These are phyloP conservation scores for Fissipunctia ypsillon DNA, from an alignment of 2,888 invertebrate species.

Conservation along the genomic window DNA sequence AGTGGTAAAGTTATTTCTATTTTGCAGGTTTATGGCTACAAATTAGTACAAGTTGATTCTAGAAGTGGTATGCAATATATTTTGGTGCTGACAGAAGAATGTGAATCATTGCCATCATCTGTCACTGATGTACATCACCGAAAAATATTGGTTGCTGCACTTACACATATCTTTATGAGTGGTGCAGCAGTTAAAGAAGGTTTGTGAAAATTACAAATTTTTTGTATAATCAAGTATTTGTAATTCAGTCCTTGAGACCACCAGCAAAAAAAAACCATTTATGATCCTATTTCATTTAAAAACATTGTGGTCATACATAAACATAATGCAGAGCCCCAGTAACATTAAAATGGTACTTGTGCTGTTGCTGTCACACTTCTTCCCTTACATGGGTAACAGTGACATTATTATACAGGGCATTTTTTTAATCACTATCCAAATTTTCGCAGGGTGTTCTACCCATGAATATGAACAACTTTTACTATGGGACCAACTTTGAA, in stretches of 20 bases:
- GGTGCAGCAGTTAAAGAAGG: conserved; percentile 88
- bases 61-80: conserved; percentile 78
- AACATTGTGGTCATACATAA: not conserved
- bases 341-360: too few relatives aligned
- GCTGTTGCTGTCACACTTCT: not conserved
- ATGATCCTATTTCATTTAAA: not conserved
- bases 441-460: too few relatives aligned
- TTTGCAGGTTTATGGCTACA: conserved; percentile 88
- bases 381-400: not conserved
- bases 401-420: too few relatives aligned
- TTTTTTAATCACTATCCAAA: too few relatives aligned
- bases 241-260: not conserved
- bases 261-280: too few relatives aligned
- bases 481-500: too few relatives aligned
- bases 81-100: conserved; percentile 76
- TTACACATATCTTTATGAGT: conserved; percentile 90
- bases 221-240: too few relatives aligned
- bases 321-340: not conserved
- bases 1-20: not conserved
- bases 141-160: conserved; percentile 82
- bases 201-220: conserved; percentile 60
- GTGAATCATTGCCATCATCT: conserved; percentile 73
- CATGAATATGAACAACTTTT: too few relatives aligned
- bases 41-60: conserved; percentile 82
- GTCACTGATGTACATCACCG: conserved; percentile 73